A percentile compares a stretch with the other conserved stretches of the same genome.
Evolutionary conservation across 2,888 invertebrate species (phyloP).

Genomic region (Amphipoea lucens): DNA sequence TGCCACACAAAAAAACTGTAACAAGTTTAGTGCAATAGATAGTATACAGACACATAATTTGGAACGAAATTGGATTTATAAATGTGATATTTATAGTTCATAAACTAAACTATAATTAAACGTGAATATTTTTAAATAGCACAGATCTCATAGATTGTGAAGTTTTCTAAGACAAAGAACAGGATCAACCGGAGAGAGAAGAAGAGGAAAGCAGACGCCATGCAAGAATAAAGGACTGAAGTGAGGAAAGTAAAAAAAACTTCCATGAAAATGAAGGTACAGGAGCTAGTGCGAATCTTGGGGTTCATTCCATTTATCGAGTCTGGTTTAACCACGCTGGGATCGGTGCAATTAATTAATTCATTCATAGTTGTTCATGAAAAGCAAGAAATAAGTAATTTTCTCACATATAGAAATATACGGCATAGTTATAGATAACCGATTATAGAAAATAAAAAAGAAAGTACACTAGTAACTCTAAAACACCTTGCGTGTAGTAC

Average conservation of each 20-base stretch:
- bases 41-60: constrained; percentile 5
- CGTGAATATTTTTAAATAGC: not conserved
- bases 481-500: constrained; percentile 58
- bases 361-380: not conserved
- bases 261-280: too few species aligned
- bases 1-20: not conserved
- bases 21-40: not conserved
- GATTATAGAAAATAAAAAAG: constrained; percentile 49
- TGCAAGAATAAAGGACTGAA: not conserved
- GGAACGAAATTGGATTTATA: constrained; percentile 15
- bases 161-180: not conserved
- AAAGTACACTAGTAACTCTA: constrained; percentile 56
- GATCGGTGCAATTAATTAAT: too few species aligned
- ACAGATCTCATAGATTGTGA: not conserved
- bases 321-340: too few species aligned
- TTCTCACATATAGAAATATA: not conserved
- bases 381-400: not conserved
- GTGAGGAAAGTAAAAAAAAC: too few species aligned
- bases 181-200: not conserved
- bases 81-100: not conserved
- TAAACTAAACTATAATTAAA: not conserved
- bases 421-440: not conserved
- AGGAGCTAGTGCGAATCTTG: too few species aligned
- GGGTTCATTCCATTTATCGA: too few species aligned
- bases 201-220: not conserved